Evolutionary conservation across 2,888 invertebrate species (phyloP).

Genomic region (Thecocarcelia acutangulata): DNA sequence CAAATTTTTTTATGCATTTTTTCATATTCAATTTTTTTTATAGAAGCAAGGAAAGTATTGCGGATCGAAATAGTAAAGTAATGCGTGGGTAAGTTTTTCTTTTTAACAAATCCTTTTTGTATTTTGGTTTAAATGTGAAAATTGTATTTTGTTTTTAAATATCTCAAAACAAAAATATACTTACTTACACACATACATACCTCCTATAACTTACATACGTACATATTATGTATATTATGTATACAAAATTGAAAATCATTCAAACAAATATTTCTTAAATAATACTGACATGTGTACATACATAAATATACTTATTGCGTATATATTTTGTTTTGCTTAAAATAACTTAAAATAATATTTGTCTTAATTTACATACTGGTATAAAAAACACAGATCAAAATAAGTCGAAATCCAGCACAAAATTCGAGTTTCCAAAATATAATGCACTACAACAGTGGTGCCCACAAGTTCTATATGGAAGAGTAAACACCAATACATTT

Average conservation of each 20-base stretch:
- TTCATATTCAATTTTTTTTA: slow-evolving; percentile 66
- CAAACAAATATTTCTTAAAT: slow-evolving; percentile 25
- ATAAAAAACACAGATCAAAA: slow-evolving; percentile 26
- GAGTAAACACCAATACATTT: too few relatives aligned
- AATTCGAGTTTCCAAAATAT: too few relatives aligned
- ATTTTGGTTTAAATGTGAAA: slow-evolving; percentile 27
- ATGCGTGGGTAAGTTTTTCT: slow-evolving; percentile 62
- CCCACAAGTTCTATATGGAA: too few relatives aligned
- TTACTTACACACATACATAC: background rate
- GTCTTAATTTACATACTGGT: background rate
- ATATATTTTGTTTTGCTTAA: slow-evolving; percentile 21
- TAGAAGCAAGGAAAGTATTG: slow-evolving; percentile 66
- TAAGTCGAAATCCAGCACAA: background rate
- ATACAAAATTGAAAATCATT: slow-evolving; percentile 16
- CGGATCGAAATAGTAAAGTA: slow-evolving; percentile 57
- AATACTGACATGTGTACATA: background rate
- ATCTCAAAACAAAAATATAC: background rate
- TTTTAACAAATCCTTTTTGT: slow-evolving; percentile 22
- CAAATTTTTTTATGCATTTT: slow-evolving; percentile 64
- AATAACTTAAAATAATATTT: background rate
- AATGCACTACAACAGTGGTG: too few relatives aligned
- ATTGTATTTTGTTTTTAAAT: background rate
- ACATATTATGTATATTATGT: background rate
- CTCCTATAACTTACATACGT: slow-evolving; percentile 1
- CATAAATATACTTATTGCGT: background rate